Evolutionary conservation across 2,113 vertebrate genomes (phyloP), one percentile per base, ranked within the genome.

Genomic region (Anolis carolinensis): DNA sequence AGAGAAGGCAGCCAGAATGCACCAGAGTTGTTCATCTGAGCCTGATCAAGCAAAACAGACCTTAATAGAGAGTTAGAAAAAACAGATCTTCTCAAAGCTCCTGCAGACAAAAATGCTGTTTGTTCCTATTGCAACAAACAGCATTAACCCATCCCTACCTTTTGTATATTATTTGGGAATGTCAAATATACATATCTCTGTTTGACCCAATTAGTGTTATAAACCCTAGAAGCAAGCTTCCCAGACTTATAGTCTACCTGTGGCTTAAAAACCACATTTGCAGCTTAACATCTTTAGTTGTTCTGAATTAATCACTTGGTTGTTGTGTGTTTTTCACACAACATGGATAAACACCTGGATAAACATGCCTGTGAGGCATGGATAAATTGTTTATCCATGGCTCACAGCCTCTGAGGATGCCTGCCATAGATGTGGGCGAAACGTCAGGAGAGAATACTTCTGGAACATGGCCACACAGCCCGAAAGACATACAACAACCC

Each of bases 41-140:
- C 79, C 30, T 2, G 50, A 86, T 79, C 75, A 88, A 91, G 85
- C 30, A 85, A 84, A 87, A 84, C 44, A 52, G 1, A 50, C 70
- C 36, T 36, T 81, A 87, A 79, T 63, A 55, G 81, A 89, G 70
- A 89, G n/a, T 27, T 20, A 72, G 83, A 84, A n/a, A 81, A 39
- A 32, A 0, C 7, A 50, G 6, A 48, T 83, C 30, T 2, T 48
- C 84, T 10, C 10, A 1, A 1, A 50, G 25, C 59, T 36, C 18
- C 7, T n/a, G 48, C 59, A 82, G 83, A 25, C 23, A 71, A 62
- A 1, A 79, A 11, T n/a, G n/a, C n/a, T n/a, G n/a, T n/a, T n/a
- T n/a, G n/a, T n/a, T n/a, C 81, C 8, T 14, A 32, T 81, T 11
- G 32, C 30, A 72, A 23, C 21, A 79, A 86, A 32, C 23, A 83